Evolutionary conservation across 2,797 vertebrate species (phyloP).

Genomic region (Microhierax caerulescens): DNA sequence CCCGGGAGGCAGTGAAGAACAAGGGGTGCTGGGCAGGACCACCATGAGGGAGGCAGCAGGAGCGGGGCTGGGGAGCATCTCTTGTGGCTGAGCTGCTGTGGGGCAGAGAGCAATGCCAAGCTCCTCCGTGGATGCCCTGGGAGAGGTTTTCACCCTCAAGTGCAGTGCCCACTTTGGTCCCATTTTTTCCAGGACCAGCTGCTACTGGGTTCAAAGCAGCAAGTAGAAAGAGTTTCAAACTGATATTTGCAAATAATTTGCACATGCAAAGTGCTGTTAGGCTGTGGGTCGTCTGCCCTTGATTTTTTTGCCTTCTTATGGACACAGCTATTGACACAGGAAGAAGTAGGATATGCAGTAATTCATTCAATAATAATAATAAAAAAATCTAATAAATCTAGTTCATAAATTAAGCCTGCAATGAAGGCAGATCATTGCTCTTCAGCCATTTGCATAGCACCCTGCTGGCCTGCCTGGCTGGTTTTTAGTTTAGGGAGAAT

Average conservation of each 20-base stretch:
- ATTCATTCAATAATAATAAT: not conserved
- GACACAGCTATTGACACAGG: not conserved
- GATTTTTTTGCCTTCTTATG: not conserved
- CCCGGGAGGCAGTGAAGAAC: not conserved
- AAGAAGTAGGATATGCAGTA: not conserved
- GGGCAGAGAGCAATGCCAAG: not conserved
- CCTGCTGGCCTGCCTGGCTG: not conserved
- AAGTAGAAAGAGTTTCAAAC: not conserved
- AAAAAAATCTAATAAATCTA: not conserved
- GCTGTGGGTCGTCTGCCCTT: not conserved
- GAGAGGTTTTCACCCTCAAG: not conserved
- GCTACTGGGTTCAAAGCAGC: not conserved
- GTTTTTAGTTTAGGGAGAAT: not conserved
- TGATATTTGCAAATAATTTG: not conserved
- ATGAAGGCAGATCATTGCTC: not conserved
- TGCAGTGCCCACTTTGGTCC: not conserved
- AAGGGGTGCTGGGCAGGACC: not conserved
- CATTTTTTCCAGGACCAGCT: slow-evolving; percentile 24
- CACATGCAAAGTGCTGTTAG: not conserved
- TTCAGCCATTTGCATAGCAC: not conserved
- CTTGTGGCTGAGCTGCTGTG: rapidly evolving
- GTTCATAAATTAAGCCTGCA: slow-evolving; percentile 1
- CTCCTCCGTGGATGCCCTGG: not conserved
- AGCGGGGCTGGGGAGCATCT: not conserved
- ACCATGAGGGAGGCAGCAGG: not conserved